Evolutionary conservation across 2,888 invertebrate species (phyloP).

Genomic region (Tromatobia lineatoria): DNA sequence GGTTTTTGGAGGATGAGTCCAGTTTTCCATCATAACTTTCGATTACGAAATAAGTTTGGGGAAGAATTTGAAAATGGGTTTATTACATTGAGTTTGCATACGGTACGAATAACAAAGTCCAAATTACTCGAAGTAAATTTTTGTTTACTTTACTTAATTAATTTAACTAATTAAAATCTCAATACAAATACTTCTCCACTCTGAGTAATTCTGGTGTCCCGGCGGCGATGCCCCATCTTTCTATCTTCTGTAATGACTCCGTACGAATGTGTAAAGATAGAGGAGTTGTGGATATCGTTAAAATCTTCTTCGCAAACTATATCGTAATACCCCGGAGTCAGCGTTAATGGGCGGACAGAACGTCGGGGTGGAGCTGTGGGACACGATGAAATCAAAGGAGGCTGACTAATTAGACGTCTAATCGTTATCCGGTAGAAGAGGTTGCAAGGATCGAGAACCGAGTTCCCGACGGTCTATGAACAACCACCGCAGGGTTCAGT

Average conservation of each 20-base stretch:
- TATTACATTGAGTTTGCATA: background rate
- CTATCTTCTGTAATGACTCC: slow-evolving; percentile 52
- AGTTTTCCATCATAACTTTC: too few species aligned
- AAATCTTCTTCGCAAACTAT: slow-evolving; percentile 26
- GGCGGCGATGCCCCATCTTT: slow-evolving; percentile 45
- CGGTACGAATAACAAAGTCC: slow-evolving; percentile 4
- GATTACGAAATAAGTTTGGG: too few species aligned
- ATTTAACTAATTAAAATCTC: too few species aligned
- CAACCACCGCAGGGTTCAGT: background rate
- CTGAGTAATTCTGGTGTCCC: slow-evolving; percentile 8
- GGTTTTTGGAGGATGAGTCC: too few species aligned
- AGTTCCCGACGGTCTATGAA: background rate
- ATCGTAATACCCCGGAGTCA: slow-evolving; percentile 11
- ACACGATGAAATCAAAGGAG: slow-evolving; percentile 34
- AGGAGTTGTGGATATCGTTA: slow-evolving; percentile 56
- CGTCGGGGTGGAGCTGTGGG: slow-evolving; percentile 41
- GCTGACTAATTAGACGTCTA: slow-evolving; percentile 59
- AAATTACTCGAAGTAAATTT: background rate
- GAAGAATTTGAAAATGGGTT: background rate
- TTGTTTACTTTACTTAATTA: too few species aligned
- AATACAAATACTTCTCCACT: background rate
- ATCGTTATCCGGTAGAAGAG: slow-evolving; percentile 44
- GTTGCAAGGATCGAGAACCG: background rate
- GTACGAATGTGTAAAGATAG: slow-evolving; percentile 44
- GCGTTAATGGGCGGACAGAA: slow-evolving; percentile 57